Conservation (phyloP, 2,797 vertebrate genomes). For the Hylomyscus alleni region DNA sequence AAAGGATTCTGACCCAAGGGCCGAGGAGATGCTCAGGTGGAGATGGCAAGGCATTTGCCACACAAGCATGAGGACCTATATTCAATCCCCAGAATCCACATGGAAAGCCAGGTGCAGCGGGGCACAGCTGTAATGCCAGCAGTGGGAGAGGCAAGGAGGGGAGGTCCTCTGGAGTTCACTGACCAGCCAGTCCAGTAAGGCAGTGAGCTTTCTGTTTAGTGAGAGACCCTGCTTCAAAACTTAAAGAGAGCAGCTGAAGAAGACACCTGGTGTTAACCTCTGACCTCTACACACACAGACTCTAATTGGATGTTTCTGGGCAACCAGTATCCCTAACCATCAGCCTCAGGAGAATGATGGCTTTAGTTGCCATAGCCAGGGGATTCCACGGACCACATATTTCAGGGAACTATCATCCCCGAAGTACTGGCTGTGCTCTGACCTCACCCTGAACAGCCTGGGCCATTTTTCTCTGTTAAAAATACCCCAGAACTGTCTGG, state of each 20-base stretch:
- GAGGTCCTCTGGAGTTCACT: not conserved
- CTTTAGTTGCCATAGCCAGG: not conserved
- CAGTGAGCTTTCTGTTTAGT: not conserved
- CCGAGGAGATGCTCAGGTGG: not conserved
- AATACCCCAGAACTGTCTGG: conserved; percentile 6
- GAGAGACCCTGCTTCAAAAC: not conserved
- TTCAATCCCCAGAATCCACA: not conserved
- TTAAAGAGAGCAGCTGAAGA: not conserved
- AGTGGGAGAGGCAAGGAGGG: not conserved
- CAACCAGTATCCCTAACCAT: not conserved
- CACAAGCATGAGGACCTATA: not conserved
- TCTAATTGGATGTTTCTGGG: not conserved
- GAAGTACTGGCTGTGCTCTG: conserved; percentile 7
- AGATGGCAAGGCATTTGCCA: not conserved
- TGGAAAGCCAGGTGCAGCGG: not conserved
- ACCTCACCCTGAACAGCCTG: not conserved
- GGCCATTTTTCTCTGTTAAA: conserved; percentile 8
- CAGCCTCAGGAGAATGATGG: not conserved
- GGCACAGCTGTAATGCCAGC: not conserved
- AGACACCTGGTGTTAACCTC: not conserved
- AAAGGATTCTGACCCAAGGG: not conserved
- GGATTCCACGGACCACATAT: not conserved
- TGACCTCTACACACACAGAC: not conserved
- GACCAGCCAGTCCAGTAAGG: not conserved
- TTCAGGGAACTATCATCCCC: not conserved